phyloP scores from a whole-genome alignment of 2,113 vertebrate genomes.

The Phylloscopus whistleri region DNA sequence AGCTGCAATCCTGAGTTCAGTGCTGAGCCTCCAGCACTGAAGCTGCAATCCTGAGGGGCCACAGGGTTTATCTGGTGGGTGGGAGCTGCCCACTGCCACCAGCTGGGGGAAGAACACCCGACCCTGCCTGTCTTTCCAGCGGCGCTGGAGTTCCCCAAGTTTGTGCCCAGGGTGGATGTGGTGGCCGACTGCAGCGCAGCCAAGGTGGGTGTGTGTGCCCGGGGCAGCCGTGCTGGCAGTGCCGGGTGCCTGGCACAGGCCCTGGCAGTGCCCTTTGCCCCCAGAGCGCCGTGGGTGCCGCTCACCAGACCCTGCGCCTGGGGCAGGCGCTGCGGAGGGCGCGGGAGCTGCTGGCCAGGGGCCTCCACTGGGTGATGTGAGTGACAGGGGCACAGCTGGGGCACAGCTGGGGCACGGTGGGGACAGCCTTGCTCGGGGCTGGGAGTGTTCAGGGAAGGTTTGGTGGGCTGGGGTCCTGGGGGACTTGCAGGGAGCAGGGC shows the following conservation, averaged over 20 bases:
- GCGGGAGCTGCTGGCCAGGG: constrained; percentile 80
- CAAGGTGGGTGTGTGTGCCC: constrained; percentile 73
- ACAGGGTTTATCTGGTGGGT: fast-evolving
- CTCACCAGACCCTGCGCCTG: constrained; percentile 83
- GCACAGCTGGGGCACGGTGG: neutral
- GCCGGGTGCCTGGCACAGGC: neutral
- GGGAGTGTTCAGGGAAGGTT: too few species aligned
- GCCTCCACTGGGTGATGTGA: constrained; percentile 85
- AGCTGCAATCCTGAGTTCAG: neutral
- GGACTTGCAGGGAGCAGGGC: neutral
- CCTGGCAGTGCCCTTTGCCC: neutral
- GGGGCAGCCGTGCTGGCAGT: neutral
- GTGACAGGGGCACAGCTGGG: neutral
- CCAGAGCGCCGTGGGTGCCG: constrained; percentile 79
- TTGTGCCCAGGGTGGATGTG: constrained; percentile 84
- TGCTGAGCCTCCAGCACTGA: neutral
- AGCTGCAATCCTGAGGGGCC: neutral
- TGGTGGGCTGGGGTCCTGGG: neutral
- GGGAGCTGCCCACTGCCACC: neutral
- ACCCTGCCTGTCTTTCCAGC: constrained; percentile 45
- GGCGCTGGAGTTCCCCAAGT: constrained; percentile 73
- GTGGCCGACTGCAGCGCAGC: constrained; percentile 80
- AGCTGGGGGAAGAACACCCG: neutral
- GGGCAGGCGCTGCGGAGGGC: constrained; percentile 66
- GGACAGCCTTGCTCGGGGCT: neutral